Evolutionary conservation across 2,113 vertebrate genomes (phyloP).

Genomic region (Thunnus thynnus): DNA sequence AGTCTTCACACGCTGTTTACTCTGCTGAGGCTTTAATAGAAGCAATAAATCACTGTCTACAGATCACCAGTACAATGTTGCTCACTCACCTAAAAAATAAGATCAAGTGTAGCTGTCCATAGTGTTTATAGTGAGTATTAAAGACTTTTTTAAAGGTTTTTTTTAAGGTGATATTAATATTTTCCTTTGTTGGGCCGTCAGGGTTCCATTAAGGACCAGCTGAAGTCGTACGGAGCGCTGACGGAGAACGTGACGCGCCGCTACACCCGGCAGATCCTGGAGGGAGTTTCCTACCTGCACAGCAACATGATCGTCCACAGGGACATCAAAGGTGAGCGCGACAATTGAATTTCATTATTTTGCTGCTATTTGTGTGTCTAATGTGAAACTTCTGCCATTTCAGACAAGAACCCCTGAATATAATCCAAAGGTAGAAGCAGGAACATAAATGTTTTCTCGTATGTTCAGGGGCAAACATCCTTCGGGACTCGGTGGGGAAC

Average conservation of each 20-base stretch:
- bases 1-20: slow-evolving; percentile 49
- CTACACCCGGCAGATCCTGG: slow-evolving; percentile 97
- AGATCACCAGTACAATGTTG: no score
- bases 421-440: no score
- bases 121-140: not conserved
- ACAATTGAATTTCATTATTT: not conserved
- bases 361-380: no score
- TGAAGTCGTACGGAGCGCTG: slow-evolving; percentile 97
- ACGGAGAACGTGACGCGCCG: slow-evolving; percentile 98
- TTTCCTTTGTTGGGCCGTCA: slow-evolving; percentile 43
- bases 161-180: not conserved
- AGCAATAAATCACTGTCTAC: no score
- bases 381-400: no score
- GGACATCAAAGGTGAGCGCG: slow-evolving; percentile 95
- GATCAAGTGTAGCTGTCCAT: no score
- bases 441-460: not conserved
- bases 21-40: no score
- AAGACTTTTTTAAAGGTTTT: slow-evolving; percentile 11
- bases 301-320: slow-evolving; percentile 99
- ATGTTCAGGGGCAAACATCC: slow-evolving; percentile 95
- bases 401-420: no score
- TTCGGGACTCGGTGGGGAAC: slow-evolving; percentile 96
- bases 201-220: slow-evolving; percentile 99
- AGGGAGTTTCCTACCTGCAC: slow-evolving; percentile 98
- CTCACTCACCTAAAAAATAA: no score